Base-by-base conservation (phyloP, 2,888 invertebrate species). In the Diarsia mendica region DNA sequence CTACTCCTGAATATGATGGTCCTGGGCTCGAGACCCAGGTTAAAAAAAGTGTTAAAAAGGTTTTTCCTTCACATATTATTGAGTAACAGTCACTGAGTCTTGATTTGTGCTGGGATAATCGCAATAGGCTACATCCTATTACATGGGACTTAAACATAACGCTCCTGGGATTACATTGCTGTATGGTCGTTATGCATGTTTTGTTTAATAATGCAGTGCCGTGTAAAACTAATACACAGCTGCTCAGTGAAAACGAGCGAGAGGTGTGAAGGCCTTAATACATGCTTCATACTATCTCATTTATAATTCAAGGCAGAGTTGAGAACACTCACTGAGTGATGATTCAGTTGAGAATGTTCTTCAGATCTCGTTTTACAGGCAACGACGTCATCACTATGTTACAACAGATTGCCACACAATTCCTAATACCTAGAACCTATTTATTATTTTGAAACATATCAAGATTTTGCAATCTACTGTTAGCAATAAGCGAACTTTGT, bases 251-350 rank as follows among this genome's bases (percentile, higher is more conserved):
- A 48, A 69, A 72, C 55, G 64, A 70, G 68, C 71, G 33, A 65
- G 72, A 72, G 74, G 75, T 82, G 67, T 77, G 80, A 84, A 84
- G 80, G 86, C 64, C 74, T 64, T 75, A 60, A 71, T 78, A 79
- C 75, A 53, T 65, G 69, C 74, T 33, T 76, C 60, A 77, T 83
- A 60, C 58, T 77, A 80, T 75, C 83, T 77, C 55, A 77, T 80
- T 83, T 81, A 81, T 78, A 73, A 86, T 84, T 84, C 80, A 84
- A 86, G 82, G 82, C 67, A 72, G 69, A 69, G 72, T 77, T 63
- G 76, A 77, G 72, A 77, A 81, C 83, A 79, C 75, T 80, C 69
- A 39, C 77, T 84, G 72, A 78, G 73, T 85, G 77, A 80, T 77
- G 80, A 80, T 68, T 85, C 79, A 44, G 63, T 44, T 11, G 39